Evolutionary conservation across 2,113 vertebrate species (phyloP).

Genomic region (Melanotaenia duboulayi): DNA sequence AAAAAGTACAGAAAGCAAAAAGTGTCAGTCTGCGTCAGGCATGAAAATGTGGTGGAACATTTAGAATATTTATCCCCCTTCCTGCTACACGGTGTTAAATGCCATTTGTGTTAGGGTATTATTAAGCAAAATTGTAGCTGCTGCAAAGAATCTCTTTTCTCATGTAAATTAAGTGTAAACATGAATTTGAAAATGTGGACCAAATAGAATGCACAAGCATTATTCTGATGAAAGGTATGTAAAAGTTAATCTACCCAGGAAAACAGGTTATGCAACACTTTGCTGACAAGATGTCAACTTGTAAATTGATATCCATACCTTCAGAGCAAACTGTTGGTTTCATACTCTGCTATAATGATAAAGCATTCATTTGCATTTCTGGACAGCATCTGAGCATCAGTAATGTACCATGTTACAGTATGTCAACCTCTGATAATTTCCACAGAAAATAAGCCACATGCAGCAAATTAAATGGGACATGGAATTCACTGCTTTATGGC

Average conservation of each 20-base stretch:
- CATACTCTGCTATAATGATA: not conserved
- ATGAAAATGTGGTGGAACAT: not conserved
- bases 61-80: not conserved
- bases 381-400: not conserved
- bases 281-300: not conserved
- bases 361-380: not conserved
- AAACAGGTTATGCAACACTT: not conserved
- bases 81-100: not conserved
- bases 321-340: not conserved
- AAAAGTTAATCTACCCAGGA: not conserved
- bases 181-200: not conserved
- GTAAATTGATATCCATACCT: not conserved
- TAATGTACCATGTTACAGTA: too few species aligned
- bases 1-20: not conserved
- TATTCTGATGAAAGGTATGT: not conserved
- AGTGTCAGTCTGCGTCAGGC: not conserved
- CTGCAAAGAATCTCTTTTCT: not conserved
- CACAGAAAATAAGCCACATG: not conserved
- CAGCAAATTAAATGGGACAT: conserved; percentile 12
- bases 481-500: not conserved
- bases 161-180: not conserved
- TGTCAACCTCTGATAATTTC: not conserved
- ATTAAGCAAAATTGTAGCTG: not conserved
- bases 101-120: not conserved
- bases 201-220: not conserved